Evolutionary conservation across 2,888 invertebrate species (phyloP), one percentile per base, ranked within the genome.

Genomic region (Cremastobaeus sp.): DNA sequence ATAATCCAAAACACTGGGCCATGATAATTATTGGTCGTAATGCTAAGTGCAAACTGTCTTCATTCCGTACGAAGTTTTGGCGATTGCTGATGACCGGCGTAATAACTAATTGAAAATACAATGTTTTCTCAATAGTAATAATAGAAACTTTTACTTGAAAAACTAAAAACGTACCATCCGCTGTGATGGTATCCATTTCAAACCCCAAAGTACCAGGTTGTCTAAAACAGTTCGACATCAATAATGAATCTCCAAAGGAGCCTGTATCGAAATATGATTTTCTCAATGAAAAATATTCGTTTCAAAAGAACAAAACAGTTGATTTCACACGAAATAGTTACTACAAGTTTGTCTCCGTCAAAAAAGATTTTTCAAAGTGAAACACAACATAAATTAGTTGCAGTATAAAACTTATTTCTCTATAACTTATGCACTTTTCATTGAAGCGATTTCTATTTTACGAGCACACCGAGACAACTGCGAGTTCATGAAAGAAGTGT

Each of bases 1-100:
- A 79, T 11, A 90, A 82, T 17, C 89, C 90, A 71, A 91, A 89
- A 57, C 88, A 88, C 77, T 90, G 90, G 0, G 90, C 89, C 35
- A 90, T 65, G 25, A 88, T 80, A 47, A 91, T 81, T 59, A 90
- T 89, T 1, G 90, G 89, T 18, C 88, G 88, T 48, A 91, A 80
- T 5, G 90, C 89, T 39, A 88, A 82, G 74, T 90, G 89, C 30
- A 90, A 84, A 34, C 89, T 89, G 54, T 89, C 72, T 0, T 57
- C 17, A 28, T 71, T 72, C 12, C 62, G 47, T 12, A 69, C 47
- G 21, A 54, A 62, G 62, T 57, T 68, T 45, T 48, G 34, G 4
- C 55, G 74, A 14, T 65, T 70, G 34, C 50, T 15, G 39, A 71
- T 69, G 18, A 71, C 62, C 15, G 74, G 66, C 3, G 72, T 69